These are phyloP conservation scores for Zeugodacus cucurbitae DNA, from an alignment of 1,140 invertebrate species.

Conservation along the genomic window DNA sequence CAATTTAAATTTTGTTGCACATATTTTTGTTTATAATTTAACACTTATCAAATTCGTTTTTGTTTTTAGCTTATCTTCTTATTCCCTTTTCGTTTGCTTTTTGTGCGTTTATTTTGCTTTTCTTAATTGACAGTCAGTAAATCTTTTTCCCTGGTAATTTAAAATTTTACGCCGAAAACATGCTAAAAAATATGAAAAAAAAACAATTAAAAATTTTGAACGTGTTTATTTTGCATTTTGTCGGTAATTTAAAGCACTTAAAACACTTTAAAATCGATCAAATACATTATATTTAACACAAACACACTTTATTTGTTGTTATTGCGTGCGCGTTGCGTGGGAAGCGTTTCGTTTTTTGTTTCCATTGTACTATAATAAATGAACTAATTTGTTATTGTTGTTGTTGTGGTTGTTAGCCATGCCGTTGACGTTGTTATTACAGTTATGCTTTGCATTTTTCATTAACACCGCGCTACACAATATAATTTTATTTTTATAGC, in stretches of 20 bases:
- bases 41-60: not conserved
- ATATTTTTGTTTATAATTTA: not conserved
- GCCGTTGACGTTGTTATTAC: not conserved
- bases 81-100: not conserved
- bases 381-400: not conserved
- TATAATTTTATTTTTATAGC: not conserved
- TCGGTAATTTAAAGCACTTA: not conserved
- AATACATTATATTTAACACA: not conserved
- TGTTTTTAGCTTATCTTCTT: too few relatives aligned
- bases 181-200: not conserved
- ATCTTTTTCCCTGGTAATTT: not conserved
- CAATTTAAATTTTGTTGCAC: not conserved
- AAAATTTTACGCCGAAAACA: not conserved
- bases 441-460: not conserved
- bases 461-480: not conserved
- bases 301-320: not conserved
- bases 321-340: not conserved
- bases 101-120: not conserved
- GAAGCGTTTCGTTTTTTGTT: not conserved
- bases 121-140: not conserved
- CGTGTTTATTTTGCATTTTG: not conserved
- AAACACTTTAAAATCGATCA: not conserved
- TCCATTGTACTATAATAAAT: not conserved
- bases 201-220: not conserved
- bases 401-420: not conserved